phyloP scores from a whole-genome alignment of 2,888 invertebrate species.

The Orchesella flavescens region DNA sequence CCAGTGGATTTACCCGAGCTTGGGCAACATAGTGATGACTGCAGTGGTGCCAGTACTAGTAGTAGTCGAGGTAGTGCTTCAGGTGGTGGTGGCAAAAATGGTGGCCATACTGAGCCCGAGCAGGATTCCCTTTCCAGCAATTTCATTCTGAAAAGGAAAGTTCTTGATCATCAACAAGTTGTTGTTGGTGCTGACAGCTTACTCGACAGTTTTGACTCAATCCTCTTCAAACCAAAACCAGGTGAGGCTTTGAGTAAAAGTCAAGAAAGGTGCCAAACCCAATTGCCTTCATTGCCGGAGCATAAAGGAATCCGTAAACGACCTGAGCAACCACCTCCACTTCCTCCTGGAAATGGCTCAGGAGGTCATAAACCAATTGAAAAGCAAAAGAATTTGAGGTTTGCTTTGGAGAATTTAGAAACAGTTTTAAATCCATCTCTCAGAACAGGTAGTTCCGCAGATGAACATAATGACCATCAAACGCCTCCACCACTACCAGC shows the following conservation, averaged over 20 bases:
- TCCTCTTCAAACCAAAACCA: slow-evolving; percentile 68
- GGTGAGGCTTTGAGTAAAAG: slow-evolving; percentile 25
- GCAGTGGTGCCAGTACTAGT: slow-evolving; percentile 27
- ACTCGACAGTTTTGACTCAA: slow-evolving; percentile 69
- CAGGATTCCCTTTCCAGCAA: slow-evolving; percentile 47
- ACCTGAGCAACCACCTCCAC: slow-evolving; percentile 50
- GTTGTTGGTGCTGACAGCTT: slow-evolving; percentile 59
- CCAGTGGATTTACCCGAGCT: slow-evolving; percentile 39
- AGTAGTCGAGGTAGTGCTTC: slow-evolving; percentile 7
- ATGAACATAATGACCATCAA: background rate
- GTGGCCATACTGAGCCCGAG: slow-evolving; percentile 17
- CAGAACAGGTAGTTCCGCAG: background rate
- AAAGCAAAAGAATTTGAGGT: slow-evolving; percentile 60
- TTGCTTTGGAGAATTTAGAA: slow-evolving; percentile 64
- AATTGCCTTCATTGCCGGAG: background rate
- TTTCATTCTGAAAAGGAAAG: slow-evolving; percentile 60
- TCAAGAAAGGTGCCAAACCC: slow-evolving; percentile 22
- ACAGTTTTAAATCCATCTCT: slow-evolving; percentile 55
- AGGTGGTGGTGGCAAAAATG: slow-evolving; percentile 2
- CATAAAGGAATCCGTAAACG: slow-evolving; percentile 53
- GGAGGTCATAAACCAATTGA: slow-evolving; percentile 10
- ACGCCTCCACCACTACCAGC: background rate
- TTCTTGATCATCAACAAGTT: slow-evolving; percentile 32
- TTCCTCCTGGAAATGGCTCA: slow-evolving; percentile 22
- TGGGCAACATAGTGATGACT: slow-evolving; percentile 39